A percentile compares a stretch with the other conserved stretches of the same genome.
Conservation (phyloP, 2,888 invertebrate genomes). For the Stomorhina lunata region DNA sequence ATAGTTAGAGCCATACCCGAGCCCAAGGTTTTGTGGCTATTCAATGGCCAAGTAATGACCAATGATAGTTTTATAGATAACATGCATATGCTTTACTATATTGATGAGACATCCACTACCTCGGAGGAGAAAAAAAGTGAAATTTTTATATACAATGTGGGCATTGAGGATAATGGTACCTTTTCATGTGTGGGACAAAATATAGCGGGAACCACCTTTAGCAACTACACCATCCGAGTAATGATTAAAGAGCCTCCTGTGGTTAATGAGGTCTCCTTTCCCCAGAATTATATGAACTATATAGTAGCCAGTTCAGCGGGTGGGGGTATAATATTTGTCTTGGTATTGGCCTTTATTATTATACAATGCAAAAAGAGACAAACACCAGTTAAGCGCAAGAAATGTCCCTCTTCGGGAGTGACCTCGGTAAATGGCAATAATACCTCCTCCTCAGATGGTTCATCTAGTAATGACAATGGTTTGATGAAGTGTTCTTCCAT, state of each 20-base stretch:
- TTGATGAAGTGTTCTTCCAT: constrained; percentile 81
- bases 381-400: constrained; percentile 81
- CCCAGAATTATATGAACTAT: constrained; percentile 86
- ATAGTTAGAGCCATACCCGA: constrained; percentile 90
- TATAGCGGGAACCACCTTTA: constrained; percentile 88
- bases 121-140: constrained; percentile 87
- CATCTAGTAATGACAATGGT: constrained; percentile 80
- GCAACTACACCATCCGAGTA: constrained; percentile 90
- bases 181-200: constrained; percentile 93
- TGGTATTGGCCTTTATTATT: constrained; percentile 85
- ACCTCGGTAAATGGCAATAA: constrained; percentile 80
- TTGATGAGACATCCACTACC: constrained; percentile 86
- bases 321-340: constrained; percentile 83
- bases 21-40: constrained; percentile 90
- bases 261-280: constrained; percentile 85
- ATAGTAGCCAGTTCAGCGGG: constrained; percentile 85
- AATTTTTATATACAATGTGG: constrained; percentile 88
- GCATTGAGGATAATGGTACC: constrained; percentile 90
- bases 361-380: constrained; percentile 81
- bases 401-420: constrained; percentile 81
- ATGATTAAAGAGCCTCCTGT: constrained; percentile 87
- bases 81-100: constrained; percentile 85
- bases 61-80: constrained; percentile 87
- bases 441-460: constrained; percentile 69
- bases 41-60: constrained; percentile 89